Evolutionary conservation across 1,140 invertebrate species (phyloP).

Genomic region (Dreissena rostriformis): DNA sequence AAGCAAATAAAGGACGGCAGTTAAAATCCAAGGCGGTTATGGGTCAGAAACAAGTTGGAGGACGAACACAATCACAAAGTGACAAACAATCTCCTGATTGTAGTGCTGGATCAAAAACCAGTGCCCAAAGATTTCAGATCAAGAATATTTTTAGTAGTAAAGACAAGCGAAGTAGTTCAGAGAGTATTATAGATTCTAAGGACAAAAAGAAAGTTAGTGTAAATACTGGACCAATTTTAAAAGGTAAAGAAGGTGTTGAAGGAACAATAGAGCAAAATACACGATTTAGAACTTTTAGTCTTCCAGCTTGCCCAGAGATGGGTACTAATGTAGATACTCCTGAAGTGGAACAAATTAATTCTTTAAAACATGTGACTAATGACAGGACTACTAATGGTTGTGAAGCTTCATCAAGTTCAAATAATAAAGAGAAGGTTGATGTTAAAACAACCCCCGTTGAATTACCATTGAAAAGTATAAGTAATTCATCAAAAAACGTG

Average conservation of each 20-base stretch:
- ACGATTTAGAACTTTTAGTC: constrained; percentile 51
- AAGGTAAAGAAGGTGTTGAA: constrained; percentile 30
- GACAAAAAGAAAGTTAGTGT: constrained; percentile 39
- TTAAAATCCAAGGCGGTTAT: constrained; percentile 52
- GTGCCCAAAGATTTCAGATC: constrained; percentile 37
- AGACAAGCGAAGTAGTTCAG: constrained; percentile 54
- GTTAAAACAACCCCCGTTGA: constrained; percentile 4
- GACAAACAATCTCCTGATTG: constrained; percentile 57
- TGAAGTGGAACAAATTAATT: background rate
- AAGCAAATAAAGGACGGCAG: constrained; percentile 24
- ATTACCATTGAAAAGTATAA: too few relatives aligned
- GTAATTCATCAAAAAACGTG: too few relatives aligned
- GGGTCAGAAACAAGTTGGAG: constrained; percentile 57
- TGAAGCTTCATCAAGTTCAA: constrained; percentile 20
- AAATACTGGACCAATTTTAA: background rate
- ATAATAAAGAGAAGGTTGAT: constrained; percentile 56
- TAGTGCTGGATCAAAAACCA: constrained; percentile 46
- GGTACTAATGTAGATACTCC: background rate
- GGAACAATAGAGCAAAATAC: constrained; percentile 44
- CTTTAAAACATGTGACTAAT: constrained; percentile 17
- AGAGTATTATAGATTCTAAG: constrained; percentile 46
- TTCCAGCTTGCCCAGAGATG: constrained; percentile 28
- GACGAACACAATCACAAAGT: constrained; percentile 22
- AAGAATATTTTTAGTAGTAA: constrained; percentile 24
- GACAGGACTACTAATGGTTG: background rate